These are phyloP conservation scores for Meghimatium bilineatum DNA, from an alignment of 2,888 invertebrate species.

Conservation along the genomic window DNA sequence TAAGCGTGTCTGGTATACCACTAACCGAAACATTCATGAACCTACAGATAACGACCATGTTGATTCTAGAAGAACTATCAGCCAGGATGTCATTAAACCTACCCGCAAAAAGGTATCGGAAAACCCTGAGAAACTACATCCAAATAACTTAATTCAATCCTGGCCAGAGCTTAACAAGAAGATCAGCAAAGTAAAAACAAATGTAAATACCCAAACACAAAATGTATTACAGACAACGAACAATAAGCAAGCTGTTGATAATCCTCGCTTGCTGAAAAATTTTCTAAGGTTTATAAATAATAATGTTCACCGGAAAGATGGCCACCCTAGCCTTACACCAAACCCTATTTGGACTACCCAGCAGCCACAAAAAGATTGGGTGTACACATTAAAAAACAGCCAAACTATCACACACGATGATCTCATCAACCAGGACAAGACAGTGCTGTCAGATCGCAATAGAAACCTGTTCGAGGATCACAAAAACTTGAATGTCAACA, in stretches of 20 bases:
- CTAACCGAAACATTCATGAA: neutral
- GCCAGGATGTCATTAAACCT: neutral
- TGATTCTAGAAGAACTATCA: neutral
- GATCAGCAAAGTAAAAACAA: neutral
- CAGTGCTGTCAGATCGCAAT: neutral
- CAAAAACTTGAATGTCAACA: neutral
- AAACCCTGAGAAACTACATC: neutral
- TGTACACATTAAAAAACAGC: neutral
- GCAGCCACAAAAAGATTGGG: neutral
- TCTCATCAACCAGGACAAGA: neutral
- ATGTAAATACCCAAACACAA: neutral
- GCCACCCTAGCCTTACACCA: neutral
- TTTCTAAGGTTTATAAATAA: slow-evolving; percentile 9
- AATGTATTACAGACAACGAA: neutral
- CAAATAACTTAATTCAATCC: neutral
- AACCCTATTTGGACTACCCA: neutral
- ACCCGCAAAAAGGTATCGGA: neutral
- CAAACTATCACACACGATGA: neutral
- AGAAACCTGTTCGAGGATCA: neutral
- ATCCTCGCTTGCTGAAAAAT: neutral
- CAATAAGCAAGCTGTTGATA: neutral
- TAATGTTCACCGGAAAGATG: neutral
- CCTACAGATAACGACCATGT: neutral
- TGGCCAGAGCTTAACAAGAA: neutral
- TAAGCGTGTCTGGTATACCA: neutral